Evolutionary conservation across 2,888 invertebrate genomes (phyloP).

Genomic region (Cactoblastis cactorum): DNA sequence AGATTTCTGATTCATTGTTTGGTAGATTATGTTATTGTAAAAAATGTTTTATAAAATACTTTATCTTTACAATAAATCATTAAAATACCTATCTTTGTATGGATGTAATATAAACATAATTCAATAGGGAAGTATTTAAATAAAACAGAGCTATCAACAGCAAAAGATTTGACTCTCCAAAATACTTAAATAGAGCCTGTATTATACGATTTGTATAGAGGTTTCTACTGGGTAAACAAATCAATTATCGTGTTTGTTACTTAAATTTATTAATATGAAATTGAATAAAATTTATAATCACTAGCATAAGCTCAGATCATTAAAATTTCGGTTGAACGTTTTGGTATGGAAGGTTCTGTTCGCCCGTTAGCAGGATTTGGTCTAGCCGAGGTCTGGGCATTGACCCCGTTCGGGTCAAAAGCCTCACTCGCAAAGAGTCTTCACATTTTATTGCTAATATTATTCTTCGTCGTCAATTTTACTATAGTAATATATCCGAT

Average conservation of each 20-base stretch:
- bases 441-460: slow-evolving; percentile 36
- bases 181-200: no score
- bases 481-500: slow-evolving; percentile 5
- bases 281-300: no score
- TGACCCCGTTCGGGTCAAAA: slow-evolving; percentile 62
- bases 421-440: slow-evolving; percentile 42
- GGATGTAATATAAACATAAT: no score
- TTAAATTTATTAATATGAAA: no score
- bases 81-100: no score
- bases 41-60: not conserved
- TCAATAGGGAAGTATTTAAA: no score
- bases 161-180: no score
- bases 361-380: slow-evolving; percentile 25
- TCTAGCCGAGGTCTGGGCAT: slow-evolving; percentile 41
- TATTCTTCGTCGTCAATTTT: slow-evolving; percentile 25
- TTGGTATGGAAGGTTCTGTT: slow-evolving; percentile 9
- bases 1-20: not conserved
- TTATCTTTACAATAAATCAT: no score
- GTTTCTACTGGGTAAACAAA: no score
- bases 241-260: no score
- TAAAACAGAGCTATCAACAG: no score
- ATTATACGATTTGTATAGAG: no score
- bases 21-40: not conserved
- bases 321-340: not conserved
- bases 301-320: not conserved